Base-by-base conservation (phyloP, 2,113 vertebrate genomes). In the Triplophysa siluroides region DNA sequence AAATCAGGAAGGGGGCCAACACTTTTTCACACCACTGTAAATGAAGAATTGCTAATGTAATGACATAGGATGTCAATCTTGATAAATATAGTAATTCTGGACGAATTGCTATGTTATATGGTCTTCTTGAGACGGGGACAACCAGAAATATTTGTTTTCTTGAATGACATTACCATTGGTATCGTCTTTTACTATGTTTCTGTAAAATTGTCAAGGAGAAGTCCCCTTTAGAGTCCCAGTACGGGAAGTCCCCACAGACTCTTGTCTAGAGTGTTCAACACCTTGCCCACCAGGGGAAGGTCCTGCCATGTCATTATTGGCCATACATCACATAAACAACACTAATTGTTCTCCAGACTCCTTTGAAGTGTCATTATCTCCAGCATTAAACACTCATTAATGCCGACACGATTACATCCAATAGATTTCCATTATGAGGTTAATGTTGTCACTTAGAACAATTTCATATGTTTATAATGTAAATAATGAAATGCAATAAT, bases 271-370 rank as follows among this genome's bases (percentile, higher is more conserved):
- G 16, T 77, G 56, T 76, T 64, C 45, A 45, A 70, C 76, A 50
- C 60, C 43, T 72, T 13, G 14, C 67, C 62, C 76, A 45, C 19
- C 23, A 76, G 61, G 38, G n/a, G 84, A 75, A 79, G 56, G 16
- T n/a, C 75, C 43, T 38, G 61, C 43, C 33, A 83, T 79, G 23
- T 79, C 80, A 88, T 90, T 81, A 83, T 77, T 74, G 76, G 33
- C 24, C 52, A 75, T 62, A 78, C 60, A 58, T 75, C 60, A 54
- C 12, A 74, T 81, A 83, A 86, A 86, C 85, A 86, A 67, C 50
- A 41, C 29, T 45, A 77, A 76, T 60, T 84, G 60, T 84, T 78
- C 18, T 68, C 41, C 50, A 77, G 76, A 83, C 45, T 60, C 56
- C 21, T 9, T 12, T 62, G 45, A 75, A 3, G 19, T 70, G 64